phyloP scores from a whole-genome alignment of 2,113 vertebrate species.

The Gymnogyps californianus region DNA sequence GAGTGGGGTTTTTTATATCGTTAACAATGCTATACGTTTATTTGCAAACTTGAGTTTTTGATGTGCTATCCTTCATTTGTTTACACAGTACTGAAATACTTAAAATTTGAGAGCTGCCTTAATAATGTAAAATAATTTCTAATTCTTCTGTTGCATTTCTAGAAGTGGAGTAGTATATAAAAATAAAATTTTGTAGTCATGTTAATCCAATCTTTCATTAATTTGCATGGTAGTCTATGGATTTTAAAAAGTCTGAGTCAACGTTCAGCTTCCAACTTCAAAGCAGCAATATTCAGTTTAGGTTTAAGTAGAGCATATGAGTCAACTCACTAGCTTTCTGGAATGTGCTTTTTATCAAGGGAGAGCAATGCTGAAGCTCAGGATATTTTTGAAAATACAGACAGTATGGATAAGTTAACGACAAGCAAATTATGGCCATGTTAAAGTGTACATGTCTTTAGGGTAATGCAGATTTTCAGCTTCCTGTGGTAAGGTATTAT shows the following conservation, averaged over 20 bases:
- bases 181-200: background rate
- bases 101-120: background rate
- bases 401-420: background rate
- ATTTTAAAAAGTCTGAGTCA: constrained; percentile 32
- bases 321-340: constrained; percentile 31
- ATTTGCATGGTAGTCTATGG: background rate
- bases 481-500: background rate
- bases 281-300: background rate
- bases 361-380: background rate
- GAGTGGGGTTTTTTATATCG: background rate
- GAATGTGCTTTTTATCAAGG: constrained; percentile 4
- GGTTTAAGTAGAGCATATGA: constrained; percentile 13
- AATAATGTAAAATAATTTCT: background rate
- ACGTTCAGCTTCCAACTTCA: background rate
- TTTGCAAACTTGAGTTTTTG: background rate
- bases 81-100: background rate
- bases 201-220: background rate
- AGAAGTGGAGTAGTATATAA: background rate
- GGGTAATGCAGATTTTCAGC: background rate
- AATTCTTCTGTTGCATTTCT: background rate
- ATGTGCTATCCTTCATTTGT: background rate
- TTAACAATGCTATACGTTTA: background rate
- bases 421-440: background rate
- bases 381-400: background rate
- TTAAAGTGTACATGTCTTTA: background rate